Base-by-base conservation (phyloP, 2,113 vertebrate species). In the Agelaius tricolor region DNA sequence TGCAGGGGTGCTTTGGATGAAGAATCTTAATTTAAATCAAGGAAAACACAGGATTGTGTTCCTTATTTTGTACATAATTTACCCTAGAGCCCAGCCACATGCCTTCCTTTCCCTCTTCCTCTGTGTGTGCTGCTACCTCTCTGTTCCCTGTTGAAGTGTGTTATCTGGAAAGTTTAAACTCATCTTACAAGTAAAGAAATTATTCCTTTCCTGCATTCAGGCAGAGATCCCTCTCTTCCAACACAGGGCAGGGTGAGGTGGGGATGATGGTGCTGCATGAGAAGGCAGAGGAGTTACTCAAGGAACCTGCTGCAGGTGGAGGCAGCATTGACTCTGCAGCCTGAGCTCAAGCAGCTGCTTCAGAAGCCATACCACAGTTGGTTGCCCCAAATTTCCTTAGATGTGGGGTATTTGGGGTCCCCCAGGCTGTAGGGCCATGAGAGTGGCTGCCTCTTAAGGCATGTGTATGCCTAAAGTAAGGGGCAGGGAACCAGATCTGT, bases 391-490 rank as follows among this genome's bases (percentile, higher is more conserved):
- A 6, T 35, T 3, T 6, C 15, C n/a, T 58, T 11, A 2, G 19
- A 7, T 9, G 11, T 1, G 0, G 6, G 3, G 2, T 37, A 8
- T 20, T 15, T 16, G 13, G 18, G 7, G 7, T 17, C 10, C 7
- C 4, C 9, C 1, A 11, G 37, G 7, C 8, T 49, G 11, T 2
- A n/a, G 30, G 19, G 15, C 47, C 2, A 7, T 0, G 6, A 9
- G 3, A 7, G 15, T 11, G 24, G 57, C 6, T 76, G 43, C 7
- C 26, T 3, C 2, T 3, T 46, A 23, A 55, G 23, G 35, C 2
- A 10, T 3, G 1, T 8, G 18, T 16, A 18, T 33, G 11, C 7
- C 49, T 17, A 1, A 65, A 73, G 6, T 13, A 10, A 66, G 31
- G 47, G 15, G 11, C 2, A 4, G 15, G 10, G 37, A 55, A 7